These are phyloP conservation scores for Polylopha cassiicola DNA, from an alignment of 2,888 invertebrate species.

Conservation along the genomic window DNA sequence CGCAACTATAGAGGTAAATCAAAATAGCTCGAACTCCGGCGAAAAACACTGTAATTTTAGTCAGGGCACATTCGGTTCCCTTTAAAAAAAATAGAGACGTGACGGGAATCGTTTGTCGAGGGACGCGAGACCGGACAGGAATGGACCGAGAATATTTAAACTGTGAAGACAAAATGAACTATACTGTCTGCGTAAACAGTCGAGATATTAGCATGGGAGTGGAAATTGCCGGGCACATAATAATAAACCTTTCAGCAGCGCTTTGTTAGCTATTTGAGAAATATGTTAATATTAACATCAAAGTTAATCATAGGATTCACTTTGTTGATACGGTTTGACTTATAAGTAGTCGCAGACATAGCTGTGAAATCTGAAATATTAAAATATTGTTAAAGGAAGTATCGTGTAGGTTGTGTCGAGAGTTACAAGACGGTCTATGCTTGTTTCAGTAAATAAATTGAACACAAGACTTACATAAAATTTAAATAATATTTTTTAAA, in stretches of 20 bases:
- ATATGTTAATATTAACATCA: no score
- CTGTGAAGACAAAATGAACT: conserved; percentile 12
- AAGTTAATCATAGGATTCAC: no score
- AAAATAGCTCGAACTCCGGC: conserved; percentile 53
- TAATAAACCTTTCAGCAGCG: no score
- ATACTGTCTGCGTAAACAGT: conserved; percentile 10
- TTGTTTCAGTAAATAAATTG: no score
- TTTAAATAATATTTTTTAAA: no score
- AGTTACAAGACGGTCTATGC: no score
- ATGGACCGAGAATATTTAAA: conserved; percentile 59
- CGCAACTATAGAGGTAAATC: conserved; percentile 50
- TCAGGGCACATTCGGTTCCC: conserved; percentile 60
- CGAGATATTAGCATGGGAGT: neutral
- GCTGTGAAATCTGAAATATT: neutral
- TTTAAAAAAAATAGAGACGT: conserved; percentile 63
- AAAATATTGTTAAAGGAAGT: no score
- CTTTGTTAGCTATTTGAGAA: no score
- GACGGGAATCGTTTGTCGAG: conserved; percentile 43
- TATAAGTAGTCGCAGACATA: no score
- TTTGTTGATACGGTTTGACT: no score
- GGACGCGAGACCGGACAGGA: conserved; percentile 39
- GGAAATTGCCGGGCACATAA: neutral
- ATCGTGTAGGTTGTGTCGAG: no score
- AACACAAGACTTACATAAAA: no score
- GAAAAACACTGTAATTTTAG: conserved; percentile 72